Percentiles rank a stretch among this genome's conserved stretches.
Conservation (phyloP, 2,113 vertebrate genomes). For the Anthoscopus minutus region DNA sequence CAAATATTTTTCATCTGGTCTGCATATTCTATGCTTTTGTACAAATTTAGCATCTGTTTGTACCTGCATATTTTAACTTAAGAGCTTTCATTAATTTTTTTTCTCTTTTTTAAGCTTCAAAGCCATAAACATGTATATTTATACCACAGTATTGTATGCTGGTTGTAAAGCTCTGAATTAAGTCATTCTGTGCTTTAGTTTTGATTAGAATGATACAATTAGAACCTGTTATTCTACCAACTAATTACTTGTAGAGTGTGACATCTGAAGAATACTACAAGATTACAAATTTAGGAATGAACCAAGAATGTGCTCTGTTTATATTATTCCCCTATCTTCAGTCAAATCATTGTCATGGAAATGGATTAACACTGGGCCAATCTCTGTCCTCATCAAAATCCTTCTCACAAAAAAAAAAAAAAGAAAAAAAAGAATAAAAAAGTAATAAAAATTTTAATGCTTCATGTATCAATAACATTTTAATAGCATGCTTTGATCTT, state of each 20-base stretch:
- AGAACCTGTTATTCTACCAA: conserved; percentile 65
- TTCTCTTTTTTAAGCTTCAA: conserved; percentile 35
- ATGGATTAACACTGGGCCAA: conserved; percentile 24
- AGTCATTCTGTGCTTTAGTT: conserved; percentile 64
- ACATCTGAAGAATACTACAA: conserved; percentile 62
- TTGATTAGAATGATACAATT: conserved; percentile 69
- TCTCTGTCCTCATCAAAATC: conserved; percentile 49
- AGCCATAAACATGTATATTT: conserved; percentile 63
- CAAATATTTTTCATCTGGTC: conserved; percentile 64
- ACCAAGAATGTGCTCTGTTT: conserved; percentile 44
- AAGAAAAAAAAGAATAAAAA: neutral
- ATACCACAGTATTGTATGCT: conserved; percentile 38
- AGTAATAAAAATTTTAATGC: conserved; percentile 12
- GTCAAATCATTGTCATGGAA: conserved; percentile 56
- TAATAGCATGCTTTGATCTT: conserved; percentile 33
- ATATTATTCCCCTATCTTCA: conserved; percentile 48
- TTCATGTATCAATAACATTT: conserved; percentile 51
- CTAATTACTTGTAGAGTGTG: conserved; percentile 61
- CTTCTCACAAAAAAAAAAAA: neutral
- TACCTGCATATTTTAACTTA: conserved; percentile 65
- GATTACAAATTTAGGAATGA: conserved; percentile 66
- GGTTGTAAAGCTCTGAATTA: conserved; percentile 64
- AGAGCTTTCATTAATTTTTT: conserved; percentile 34
- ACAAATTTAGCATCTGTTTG: conserved; percentile 67
- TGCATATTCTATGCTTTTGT: conserved; percentile 49